These are phyloP conservation scores for Oreochromis niloticus DNA, from an alignment of 2,113 vertebrate species.

Conservation along the genomic window DNA sequence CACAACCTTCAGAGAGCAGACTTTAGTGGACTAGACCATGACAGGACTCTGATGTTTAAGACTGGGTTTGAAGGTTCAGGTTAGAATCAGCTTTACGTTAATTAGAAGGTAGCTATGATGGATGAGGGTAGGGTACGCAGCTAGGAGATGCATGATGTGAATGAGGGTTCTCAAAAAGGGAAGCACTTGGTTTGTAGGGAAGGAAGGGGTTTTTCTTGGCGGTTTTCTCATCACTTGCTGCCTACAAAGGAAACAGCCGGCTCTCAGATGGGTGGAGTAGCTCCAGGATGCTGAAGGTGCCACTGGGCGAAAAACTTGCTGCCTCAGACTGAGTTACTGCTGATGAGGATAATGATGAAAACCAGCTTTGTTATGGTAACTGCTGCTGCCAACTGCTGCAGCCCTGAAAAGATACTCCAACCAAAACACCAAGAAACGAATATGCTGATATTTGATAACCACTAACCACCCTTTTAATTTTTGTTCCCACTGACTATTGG, in stretches of 20 bases:
- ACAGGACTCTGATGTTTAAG: background rate
- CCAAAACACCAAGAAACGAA: background rate
- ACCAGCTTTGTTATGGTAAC: background rate
- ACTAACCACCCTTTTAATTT: background rate
- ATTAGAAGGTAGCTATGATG: background rate
- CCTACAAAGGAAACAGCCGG: background rate
- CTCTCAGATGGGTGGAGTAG: background rate
- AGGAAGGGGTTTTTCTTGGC: background rate
- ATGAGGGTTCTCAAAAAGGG: background rate
- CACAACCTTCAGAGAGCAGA: background rate
- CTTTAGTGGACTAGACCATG: background rate
- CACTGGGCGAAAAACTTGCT: background rate
- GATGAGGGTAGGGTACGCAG: background rate
- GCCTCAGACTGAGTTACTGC: background rate
- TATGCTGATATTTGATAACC: background rate
- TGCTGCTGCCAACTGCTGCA: background rate
- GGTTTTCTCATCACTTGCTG: background rate
- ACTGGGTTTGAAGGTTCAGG: background rate
- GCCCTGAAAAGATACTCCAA: background rate
- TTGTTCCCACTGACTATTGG: background rate
- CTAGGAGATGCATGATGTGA: background rate
- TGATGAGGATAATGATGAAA: background rate
- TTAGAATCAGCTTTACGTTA: background rate
- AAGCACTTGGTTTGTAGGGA: background rate
- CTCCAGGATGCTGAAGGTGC: background rate